phyloP scores from a whole-genome alignment of 1,140 invertebrate genomes.

The Drosophila pruinosa region DNA sequence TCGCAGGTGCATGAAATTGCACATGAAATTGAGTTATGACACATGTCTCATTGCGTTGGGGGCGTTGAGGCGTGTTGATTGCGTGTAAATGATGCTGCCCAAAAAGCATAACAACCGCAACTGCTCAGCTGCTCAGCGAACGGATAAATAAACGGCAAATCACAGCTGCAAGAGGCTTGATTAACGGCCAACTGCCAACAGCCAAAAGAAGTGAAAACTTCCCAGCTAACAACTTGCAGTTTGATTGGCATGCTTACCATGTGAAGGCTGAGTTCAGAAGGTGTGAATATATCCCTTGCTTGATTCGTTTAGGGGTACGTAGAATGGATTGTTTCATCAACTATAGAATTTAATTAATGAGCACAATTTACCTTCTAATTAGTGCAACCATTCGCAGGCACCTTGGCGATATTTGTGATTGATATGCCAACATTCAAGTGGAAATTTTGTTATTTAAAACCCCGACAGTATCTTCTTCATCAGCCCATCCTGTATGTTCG shows the following conservation, averaged over 20 bases:
- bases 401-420: conserved; percentile 69
- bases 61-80: conserved; percentile 48
- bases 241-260: conserved; percentile 29
- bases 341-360: conserved; percentile 66
- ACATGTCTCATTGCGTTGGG: conserved; percentile 34
- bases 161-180: conserved; percentile 37
- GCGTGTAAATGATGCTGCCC: conserved; percentile 52
- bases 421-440: conserved; percentile 55
- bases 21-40: conserved; percentile 76
- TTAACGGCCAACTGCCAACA: conserved; percentile 38
- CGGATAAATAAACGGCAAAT: conserved; percentile 24
- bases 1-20: conserved; percentile 77
- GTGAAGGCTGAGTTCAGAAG: not conserved
- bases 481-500: not conserved
- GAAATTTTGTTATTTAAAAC: conserved; percentile 38
- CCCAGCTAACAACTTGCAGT: conserved; percentile 26
- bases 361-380: conserved; percentile 73
- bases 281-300: not conserved
- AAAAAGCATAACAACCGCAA: conserved; percentile 3
- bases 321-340: conserved; percentile 1
- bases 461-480: not conserved
- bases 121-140: conserved; percentile 19
- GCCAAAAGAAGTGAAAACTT: conserved; percentile 31
- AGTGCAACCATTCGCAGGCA: conserved; percentile 47
- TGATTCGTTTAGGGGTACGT: not conserved